Evolutionary conservation across 2,797 vertebrate species (phyloP).

Genomic region (Melanotaenia pygmaea): DNA sequence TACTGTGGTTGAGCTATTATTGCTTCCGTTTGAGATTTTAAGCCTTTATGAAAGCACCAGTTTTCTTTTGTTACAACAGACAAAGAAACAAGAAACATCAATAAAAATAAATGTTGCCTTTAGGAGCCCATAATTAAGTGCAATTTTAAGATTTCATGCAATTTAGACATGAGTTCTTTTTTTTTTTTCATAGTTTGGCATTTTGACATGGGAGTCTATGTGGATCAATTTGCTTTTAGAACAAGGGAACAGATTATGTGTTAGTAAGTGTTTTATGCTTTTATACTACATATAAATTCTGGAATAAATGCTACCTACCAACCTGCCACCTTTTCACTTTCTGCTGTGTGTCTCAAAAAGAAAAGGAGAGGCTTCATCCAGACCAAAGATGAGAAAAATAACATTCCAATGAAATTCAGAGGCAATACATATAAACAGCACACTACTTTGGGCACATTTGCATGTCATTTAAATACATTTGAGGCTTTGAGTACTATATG

Average conservation of each 20-base stretch:
- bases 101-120: neutral
- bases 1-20: constrained; percentile 28
- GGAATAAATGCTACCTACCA: neutral
- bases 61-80: constrained; percentile 1
- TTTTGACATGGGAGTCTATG: neutral
- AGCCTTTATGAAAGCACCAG: constrained; percentile 25
- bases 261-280: neutral
- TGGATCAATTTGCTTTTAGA: neutral
- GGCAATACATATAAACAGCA: neutral
- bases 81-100: neutral
- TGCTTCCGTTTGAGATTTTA: constrained; percentile 26
- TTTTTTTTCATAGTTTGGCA: neutral
- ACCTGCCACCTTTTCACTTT: neutral
- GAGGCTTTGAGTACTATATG: neutral
- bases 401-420: neutral
- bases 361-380: neutral
- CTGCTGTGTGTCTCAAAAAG: neutral
- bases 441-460: neutral
- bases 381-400: neutral
- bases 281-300: neutral
- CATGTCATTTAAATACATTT: neutral
- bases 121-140: neutral
- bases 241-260: neutral
- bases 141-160: neutral
- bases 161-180: neutral